These are phyloP conservation scores for Aphelinus atriplicis DNA, from an alignment of 1,140 invertebrate species.

Conservation along the genomic window DNA sequence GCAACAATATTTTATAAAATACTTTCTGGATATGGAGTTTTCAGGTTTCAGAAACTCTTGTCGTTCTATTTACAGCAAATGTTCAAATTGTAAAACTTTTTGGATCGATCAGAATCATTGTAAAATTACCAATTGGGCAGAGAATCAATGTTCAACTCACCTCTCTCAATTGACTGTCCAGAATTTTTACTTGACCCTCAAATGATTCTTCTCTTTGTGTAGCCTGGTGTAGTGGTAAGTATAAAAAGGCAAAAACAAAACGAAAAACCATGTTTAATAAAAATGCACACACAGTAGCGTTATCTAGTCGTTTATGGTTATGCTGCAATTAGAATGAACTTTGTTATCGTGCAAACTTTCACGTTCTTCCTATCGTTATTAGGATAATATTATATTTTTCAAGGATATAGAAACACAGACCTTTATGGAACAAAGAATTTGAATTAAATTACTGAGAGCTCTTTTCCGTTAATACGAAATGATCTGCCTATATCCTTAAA, in stretches of 20 bases:
- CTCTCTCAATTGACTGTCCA: slow-evolving; percentile 93
- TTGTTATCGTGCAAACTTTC: slow-evolving; percentile 10
- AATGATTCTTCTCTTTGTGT: slow-evolving; percentile 97
- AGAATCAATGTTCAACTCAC: slow-evolving; percentile 62
- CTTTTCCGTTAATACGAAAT: too few species aligned
- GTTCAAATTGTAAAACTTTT: too few species aligned
- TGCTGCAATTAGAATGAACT: not conserved
- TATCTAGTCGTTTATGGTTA: slow-evolving; percentile 52
- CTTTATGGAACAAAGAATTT: too few species aligned
- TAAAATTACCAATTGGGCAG: too few species aligned
- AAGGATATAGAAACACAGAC: slow-evolving; percentile 31
- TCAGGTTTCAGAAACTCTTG: too few species aligned
- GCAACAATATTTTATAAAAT: too few species aligned
- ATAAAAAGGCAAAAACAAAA: slow-evolving; percentile 53
- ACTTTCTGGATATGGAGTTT: too few species aligned
- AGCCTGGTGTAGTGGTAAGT: slow-evolving; percentile 73
- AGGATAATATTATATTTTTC: not conserved
- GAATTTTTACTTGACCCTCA: slow-evolving; percentile 91
- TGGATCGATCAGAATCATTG: too few species aligned
- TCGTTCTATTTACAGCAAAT: too few species aligned
- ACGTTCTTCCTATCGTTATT: not conserved
- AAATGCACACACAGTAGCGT: slow-evolving; percentile 51
- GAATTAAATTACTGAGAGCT: too few species aligned
- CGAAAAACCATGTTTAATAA: slow-evolving; percentile 44
- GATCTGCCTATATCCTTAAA: slow-evolving; percentile 18